Evolutionary conservation across 2,888 invertebrate genomes (phyloP).

Genomic region (Leistus spinibarbis): DNA sequence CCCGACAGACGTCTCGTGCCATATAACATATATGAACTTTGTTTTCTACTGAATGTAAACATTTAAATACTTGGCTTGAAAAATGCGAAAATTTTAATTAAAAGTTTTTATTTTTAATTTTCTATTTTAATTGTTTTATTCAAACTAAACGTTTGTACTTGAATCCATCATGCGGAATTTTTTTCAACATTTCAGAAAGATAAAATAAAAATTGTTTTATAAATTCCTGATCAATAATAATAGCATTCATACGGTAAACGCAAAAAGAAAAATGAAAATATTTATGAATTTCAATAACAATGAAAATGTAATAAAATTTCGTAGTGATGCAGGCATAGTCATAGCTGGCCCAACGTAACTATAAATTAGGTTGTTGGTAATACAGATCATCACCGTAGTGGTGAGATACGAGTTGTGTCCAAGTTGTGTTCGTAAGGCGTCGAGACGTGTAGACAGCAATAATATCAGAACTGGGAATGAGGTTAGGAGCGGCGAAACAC

Average conservation of each 20-base stretch:
- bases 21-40: background rate
- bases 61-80: background rate
- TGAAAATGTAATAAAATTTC: too few species aligned
- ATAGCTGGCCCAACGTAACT: too few species aligned
- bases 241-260: too few species aligned
- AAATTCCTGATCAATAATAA: too few species aligned
- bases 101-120: background rate
- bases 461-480: too few species aligned
- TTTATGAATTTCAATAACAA: too few species aligned
- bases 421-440: slow-evolving; percentile 1
- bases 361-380: too few species aligned
- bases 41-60: background rate
- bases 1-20: background rate
- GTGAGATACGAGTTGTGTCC: too few species aligned
- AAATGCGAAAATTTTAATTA: background rate
- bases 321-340: too few species aligned
- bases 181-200: background rate
- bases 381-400: too few species aligned
- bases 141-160: background rate
- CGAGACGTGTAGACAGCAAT: too few species aligned
- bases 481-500: background rate
- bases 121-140: background rate
- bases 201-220: background rate
- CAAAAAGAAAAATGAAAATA: too few species aligned
- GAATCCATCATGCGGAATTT: background rate